Evolutionary conservation across 2,888 invertebrate species (phyloP).

Genomic region (Strigamia crassipes): DNA sequence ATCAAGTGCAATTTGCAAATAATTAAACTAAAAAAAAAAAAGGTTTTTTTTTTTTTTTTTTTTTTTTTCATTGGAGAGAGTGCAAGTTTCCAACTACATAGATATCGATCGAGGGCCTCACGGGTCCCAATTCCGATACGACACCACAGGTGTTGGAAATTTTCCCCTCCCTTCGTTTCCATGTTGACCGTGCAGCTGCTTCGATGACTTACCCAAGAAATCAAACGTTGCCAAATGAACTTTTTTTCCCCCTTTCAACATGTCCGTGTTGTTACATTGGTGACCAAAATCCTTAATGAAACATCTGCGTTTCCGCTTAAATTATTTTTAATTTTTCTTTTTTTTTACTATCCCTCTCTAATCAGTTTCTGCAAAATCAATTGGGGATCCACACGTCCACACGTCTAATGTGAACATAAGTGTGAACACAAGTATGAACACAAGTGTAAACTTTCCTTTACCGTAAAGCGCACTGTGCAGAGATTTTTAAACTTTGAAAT

Average conservation of each 20-base stretch:
- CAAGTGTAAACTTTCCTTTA: too few species aligned
- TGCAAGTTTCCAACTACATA: slow-evolving; percentile 1
- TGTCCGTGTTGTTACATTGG: neutral
- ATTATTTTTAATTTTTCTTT: neutral
- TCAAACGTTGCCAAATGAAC: slow-evolving; percentile 32
- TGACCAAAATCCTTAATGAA: neutral
- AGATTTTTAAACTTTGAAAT: too few species aligned
- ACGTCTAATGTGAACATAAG: too few species aligned
- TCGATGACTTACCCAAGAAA: slow-evolving; percentile 7
- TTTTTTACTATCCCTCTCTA: too few species aligned
- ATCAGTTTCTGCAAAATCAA: too few species aligned
- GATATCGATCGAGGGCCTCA: slow-evolving; percentile 6
- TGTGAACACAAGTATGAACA: too few species aligned
- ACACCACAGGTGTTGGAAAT: slow-evolving; percentile 34
- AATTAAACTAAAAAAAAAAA: neutral
- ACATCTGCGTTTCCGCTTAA: neutral
- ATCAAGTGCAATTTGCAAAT: too few species aligned
- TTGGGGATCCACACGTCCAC: too few species aligned
- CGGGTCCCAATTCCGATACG: slow-evolving; percentile 33
- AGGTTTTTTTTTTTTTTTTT: too few species aligned
- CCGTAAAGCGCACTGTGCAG: too few species aligned
- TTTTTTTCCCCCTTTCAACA: neutral
- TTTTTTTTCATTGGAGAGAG: neutral
- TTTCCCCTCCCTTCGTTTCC: slow-evolving; percentile 22
- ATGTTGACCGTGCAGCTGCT: slow-evolving; percentile 34